Conservation (phyloP, 2,888 invertebrate genomes). For the Helleia helle region DNA sequence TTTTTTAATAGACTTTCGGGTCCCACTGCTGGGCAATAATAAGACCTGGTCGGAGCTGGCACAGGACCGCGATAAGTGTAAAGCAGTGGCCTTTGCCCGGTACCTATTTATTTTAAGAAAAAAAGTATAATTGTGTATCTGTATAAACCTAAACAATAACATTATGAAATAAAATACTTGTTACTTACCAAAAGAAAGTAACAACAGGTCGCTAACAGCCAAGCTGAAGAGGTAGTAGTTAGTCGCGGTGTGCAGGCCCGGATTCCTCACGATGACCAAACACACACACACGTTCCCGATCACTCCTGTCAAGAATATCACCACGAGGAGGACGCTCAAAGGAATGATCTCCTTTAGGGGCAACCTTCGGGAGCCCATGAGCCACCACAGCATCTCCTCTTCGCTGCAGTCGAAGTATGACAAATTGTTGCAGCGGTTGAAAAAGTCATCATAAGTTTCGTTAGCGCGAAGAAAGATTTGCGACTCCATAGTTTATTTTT, state of each 20-base stretch:
- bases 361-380: conserved; percentile 77
- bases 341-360: conserved; percentile 73
- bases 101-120: too few species aligned
- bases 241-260: conserved; percentile 89
- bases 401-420: conserved; percentile 73
- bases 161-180: not conserved
- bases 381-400: conserved; percentile 72
- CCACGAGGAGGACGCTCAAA: conserved; percentile 80
- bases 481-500: conserved; percentile 30
- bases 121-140: too few species aligned
- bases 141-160: too few species aligned
- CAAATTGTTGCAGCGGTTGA: conserved; percentile 58
- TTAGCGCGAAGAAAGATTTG: conserved; percentile 42
- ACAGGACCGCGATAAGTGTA: too few species aligned
- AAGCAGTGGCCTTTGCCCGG: too few species aligned
- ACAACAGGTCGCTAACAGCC: conserved; percentile 88
- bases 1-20: too few species aligned
- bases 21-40: too few species aligned
- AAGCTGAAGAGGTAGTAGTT: conserved; percentile 94
- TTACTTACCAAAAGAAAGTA: conserved; percentile 85
- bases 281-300: conserved; percentile 90
- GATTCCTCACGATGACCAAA: conserved; percentile 85
- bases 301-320: conserved; percentile 88
- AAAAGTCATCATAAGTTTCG: conserved; percentile 55
- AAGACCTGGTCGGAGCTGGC: too few species aligned